Evolutionary conservation across 2,888 invertebrate species (phyloP), one percentile per base, ranked within the genome.

Genomic region (Macaria liturata): DNA sequence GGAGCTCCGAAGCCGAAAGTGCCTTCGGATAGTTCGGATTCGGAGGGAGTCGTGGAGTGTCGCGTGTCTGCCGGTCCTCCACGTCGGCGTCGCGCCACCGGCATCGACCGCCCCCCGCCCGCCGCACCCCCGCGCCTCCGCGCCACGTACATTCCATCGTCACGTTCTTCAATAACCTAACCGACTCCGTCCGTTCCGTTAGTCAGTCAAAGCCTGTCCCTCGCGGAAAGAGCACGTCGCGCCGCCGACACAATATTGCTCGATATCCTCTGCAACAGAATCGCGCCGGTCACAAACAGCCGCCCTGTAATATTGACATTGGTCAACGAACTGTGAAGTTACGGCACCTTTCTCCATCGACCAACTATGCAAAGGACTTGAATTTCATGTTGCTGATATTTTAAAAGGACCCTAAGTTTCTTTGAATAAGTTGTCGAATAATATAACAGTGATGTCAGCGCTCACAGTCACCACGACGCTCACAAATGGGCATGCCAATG

Each of bases 21-120:
- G 72, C 67, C 9, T 42, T 42, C 45, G 51, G 31, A 72, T 70
- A 67, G 1, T 42, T 42, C 45, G 51, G 31, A 72, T 70, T 79
- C 81, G 81, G 78, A 67, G 67, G 69, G 60, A 74, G 67, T 84
- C 86, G 88, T 86, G 83, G 82, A 80, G 76, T 72, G 83, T 81
- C 86, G 88, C 88, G 88, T 88, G 88, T 88, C 86, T 72, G 83
- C 74, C 85, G 81, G 84, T 83, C 88, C 86, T 91, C 91, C 91
- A 91, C 91, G 91, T 90, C 86, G 88, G 75, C 88, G 87, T 86
- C 88, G 86, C 89, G 89, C 88, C 89, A 88, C 87, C 78, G 72
- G 65, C 75, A 74, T 76, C 75, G 77, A 78, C 75, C 80, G 74
- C 76, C 75, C 75, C 76, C 20, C 20, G 20, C 20, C 20, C 20